These are phyloP conservation scores for Paracentrotus lividus DNA, from an alignment of 53 echinoderm and acorn worm genomes.

Conservation along the genomic window DNA sequence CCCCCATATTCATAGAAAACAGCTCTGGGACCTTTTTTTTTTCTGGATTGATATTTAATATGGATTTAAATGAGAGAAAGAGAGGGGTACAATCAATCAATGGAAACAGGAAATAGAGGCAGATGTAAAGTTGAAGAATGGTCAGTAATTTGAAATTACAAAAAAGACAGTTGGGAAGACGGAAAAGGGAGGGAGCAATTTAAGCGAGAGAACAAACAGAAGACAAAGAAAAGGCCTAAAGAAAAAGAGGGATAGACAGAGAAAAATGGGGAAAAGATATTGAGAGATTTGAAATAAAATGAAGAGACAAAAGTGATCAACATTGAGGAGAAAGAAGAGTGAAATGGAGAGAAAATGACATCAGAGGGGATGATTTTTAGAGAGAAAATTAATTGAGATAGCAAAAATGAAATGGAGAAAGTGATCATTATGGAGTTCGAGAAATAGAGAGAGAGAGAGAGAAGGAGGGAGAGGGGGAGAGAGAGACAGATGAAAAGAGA, in stretches of 20 bases:
- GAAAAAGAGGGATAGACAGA: neutral
- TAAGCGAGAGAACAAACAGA: neutral
- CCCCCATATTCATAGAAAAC: no score
- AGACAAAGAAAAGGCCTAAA: neutral
- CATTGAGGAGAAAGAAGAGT: neutral
- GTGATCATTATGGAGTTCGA: neutral
- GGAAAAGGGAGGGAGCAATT: neutral
- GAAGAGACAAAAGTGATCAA: no score
- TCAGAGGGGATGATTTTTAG: neutral
- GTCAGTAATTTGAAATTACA: no score
- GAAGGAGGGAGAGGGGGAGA: neutral
- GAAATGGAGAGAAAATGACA: no score
- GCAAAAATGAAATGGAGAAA: neutral
- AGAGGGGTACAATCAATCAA: no score
- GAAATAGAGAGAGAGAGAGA: neutral
- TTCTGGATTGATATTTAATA: no score
- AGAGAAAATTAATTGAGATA: neutral
- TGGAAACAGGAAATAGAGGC: no score
- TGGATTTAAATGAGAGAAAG: no score
- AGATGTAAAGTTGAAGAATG: no score
- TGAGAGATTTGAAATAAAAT: no score
- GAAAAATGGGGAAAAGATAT: neutral
- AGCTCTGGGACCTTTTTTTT: no score
- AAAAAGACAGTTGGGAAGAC: neutral
- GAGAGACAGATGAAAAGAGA: neutral